Base-by-base conservation (phyloP, 1,140 invertebrate species). In the Drosophila repletoides region DNA sequence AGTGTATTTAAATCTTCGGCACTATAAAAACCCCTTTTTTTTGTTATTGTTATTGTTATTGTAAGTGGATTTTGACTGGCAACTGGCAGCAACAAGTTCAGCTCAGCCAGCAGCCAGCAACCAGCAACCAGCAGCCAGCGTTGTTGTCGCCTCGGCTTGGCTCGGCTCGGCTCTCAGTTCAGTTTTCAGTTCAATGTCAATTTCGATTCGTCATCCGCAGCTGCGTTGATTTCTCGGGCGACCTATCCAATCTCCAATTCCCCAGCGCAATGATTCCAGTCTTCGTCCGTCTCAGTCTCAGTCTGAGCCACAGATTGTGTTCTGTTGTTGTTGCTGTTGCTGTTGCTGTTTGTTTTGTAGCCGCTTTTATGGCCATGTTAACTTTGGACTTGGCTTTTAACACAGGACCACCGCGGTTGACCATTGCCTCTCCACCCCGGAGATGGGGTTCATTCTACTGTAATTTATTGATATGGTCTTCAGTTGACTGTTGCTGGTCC, bases 201-300 rank as follows among this genome's bases (percentile, higher is more conserved):
- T 88, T 88, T 83, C 84, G 79, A 88, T 88, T 88, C 84, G 84
- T 88, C 84, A 88, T 88, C 74, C 84, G 74, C 84, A 88, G 84
- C 84, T 88, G 80, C 80, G 80, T 84, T 86, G 79, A 84, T 84
- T 84, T 84, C 66, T 86, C 75, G 67, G 64, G 67, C 80, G 75
- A 72, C 76, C 80, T 86, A 55, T 66, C 63, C 63, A 63, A 68
- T 61, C 45, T 19, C 26, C 38, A 33, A 14, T 9, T 10, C 9
- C 9, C 26, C 14, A 40, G 52, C 53, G 17, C 28, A 14, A 4
- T 9, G 10, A 9, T 46, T 29, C 28, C 33, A n/a, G 2, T 46
- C 41, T 26, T 34, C 9, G 5, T n/a, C 28, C 41, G 9, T 1
- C 34, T 4, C 34, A 28, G 10, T n/a, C 5, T 26, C 36, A n/a